Conservation (phyloP, 2,113 vertebrate genomes). For the Geococcyx californianus region DNA sequence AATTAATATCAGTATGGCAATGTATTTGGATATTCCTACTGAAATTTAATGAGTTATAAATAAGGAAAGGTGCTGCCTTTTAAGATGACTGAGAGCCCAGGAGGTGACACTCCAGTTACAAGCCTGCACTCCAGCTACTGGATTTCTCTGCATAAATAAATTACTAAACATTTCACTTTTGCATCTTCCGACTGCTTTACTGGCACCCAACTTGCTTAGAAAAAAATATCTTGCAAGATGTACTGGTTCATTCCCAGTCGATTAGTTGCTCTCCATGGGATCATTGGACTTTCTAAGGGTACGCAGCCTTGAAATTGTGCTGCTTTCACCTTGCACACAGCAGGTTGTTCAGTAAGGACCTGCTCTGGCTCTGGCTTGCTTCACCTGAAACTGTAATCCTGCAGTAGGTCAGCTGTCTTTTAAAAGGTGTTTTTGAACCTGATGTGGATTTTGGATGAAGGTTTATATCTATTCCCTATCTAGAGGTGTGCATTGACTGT, state of each 20-base stretch:
- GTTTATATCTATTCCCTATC: slow-evolving; percentile 13
- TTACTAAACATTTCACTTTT: neutral
- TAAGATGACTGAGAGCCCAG: neutral
- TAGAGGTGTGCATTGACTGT: neutral
- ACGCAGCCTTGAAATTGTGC: slow-evolving; percentile 16
- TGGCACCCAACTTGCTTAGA: neutral
- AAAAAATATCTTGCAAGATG: neutral
- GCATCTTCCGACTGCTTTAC: neutral
- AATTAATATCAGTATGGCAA: neutral
- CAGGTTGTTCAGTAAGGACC: slow-evolving; percentile 45
- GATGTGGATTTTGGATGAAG: slow-evolving; percentile 41
- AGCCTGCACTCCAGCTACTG: neutral
- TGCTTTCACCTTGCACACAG: slow-evolving; percentile 52
- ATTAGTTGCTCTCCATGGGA: neutral
- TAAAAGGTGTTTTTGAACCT: slow-evolving; percentile 44
- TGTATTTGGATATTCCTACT: neutral
- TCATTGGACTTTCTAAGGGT: neutral
- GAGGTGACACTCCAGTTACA: neutral
- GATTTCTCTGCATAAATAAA: neutral
- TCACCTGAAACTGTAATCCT: slow-evolving; percentile 36
- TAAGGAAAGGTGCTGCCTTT: neutral
- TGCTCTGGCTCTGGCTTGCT: slow-evolving; percentile 12
- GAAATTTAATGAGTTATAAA: neutral
- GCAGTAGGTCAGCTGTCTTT: slow-evolving; percentile 35
- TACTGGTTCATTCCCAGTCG: neutral